Percentiles rank a stretch among this genome's conserved stretches.
Conservation (phyloP, 2,113 vertebrate genomes). For the Reinhardtius hippoglossoides region DNA sequence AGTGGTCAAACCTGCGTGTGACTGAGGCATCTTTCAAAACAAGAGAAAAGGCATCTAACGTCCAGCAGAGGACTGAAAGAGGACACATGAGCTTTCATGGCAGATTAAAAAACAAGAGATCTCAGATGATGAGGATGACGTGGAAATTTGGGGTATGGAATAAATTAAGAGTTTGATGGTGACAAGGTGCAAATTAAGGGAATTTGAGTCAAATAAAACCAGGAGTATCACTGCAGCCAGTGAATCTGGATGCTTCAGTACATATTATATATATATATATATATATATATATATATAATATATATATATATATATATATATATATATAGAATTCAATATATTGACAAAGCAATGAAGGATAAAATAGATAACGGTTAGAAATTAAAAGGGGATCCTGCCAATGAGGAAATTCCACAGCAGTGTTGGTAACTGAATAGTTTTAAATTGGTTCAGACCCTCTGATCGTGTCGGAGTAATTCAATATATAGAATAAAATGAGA, state of each 20-base stretch:
- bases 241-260: neutral
- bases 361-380: neutral
- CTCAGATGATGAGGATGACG: neutral
- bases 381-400: neutral
- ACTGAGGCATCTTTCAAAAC: conserved; percentile 3
- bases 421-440: neutral
- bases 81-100: neutral
- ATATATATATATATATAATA: neutral
- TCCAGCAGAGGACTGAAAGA: conserved; percentile 2
- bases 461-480: conserved; percentile 21
- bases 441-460: neutral
- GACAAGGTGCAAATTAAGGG: neutral
- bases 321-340: neutral
- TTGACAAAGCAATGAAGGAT: neutral
- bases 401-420: neutral
- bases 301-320: too few relatives aligned
- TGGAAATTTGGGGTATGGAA: neutral
- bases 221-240: neutral
- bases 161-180: neutral
- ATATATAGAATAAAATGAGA: neutral
- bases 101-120: conserved; percentile 3
- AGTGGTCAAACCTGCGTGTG: conserved; percentile 33
- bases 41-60: neutral
- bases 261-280: neutral
- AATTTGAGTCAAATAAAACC: conserved; percentile 3